Evolutionary conservation across 2,888 invertebrate species (phyloP).

Genomic region (Apeira syringaria): DNA sequence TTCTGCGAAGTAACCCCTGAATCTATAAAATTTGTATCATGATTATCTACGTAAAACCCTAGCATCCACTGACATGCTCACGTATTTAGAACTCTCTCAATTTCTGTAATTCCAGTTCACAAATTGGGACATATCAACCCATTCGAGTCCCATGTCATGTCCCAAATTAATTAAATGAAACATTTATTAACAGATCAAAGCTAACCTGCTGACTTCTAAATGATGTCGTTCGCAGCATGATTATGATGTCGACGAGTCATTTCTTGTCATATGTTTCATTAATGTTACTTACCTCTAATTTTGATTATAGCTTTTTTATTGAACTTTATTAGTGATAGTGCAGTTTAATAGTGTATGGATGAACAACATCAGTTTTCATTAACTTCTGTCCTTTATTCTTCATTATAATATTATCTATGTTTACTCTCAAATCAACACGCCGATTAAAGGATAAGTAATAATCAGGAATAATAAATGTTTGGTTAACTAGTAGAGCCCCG

Average conservation of each 20-base stretch:
- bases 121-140: not conserved
- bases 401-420: too few species aligned
- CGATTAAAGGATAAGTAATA: too few species aligned
- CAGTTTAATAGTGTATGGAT: too few species aligned
- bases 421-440: too few species aligned
- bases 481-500: too few species aligned
- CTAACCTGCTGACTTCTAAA: conserved; percentile 1
- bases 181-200: conserved; percentile 14
- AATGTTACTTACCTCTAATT: conserved; percentile 1
- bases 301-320: conserved; percentile 7
- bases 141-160: not conserved
- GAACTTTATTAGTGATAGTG: not conserved
- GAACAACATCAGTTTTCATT: too few species aligned
- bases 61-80: not conserved
- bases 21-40: too few species aligned
- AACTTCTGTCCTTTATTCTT: too few species aligned
- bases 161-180: conserved; percentile 7
- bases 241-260: not conserved
- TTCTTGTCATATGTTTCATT: not conserved
- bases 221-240: not conserved
- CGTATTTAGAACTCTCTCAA: not conserved
- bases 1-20: too few species aligned
- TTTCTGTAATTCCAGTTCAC: not conserved
- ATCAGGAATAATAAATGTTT: too few species aligned
- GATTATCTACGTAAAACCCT: too few species aligned